Base-by-base conservation (phyloP, 1,140 invertebrate genomes). In the Brachystomella parvula region DNA sequence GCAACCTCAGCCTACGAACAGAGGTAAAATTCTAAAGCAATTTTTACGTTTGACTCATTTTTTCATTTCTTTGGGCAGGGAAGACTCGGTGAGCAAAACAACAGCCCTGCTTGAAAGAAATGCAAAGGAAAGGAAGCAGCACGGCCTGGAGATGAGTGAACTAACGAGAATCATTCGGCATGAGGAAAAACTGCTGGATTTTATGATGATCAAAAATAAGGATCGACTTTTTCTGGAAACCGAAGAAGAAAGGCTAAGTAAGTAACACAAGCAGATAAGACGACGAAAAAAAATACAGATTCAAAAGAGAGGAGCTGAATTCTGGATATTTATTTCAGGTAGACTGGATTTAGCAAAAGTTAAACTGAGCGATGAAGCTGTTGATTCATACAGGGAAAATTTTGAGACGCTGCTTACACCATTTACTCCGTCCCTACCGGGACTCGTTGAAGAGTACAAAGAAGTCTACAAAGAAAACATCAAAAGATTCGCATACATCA, bases 401-500 rank as follows among this genome's bases (percentile, higher is more conserved):
- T 69, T 73, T 29, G 64, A 53, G 39, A 71, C 62, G 53, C 49
- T 73, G 1, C 44, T 73, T 0, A 71, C 61, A 17, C 15, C 59
- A 2, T 30, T 66, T 17, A 47, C 64, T 1, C 53, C 69, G 21
- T 64, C 21, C 2, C 35, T 69, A 9, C n/a, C 32, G 15, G 47
- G 57, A 1, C 56, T 73, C 1, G 69, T 71, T 6, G 67, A 71
- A 44, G 69, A 73, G 59, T 71, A 64, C 33, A 3, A 29, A 39
- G 69, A 67, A n/a, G 47, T 73, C 1, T 61, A 95, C 75, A 90
- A 94, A 75, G 88, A 90, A 74, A 95, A 95, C 79, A 95, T 94
- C 79, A 90, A 90, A 0, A 81, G 94, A 0, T 96, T 96, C 76
- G 94, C 89, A 77, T 95, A 94, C 75, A 91, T 95, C 1, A 94